Conservation (phyloP, 1,140 invertebrate genomes). For the Stenopsyche tienmushanensis region DNA sequence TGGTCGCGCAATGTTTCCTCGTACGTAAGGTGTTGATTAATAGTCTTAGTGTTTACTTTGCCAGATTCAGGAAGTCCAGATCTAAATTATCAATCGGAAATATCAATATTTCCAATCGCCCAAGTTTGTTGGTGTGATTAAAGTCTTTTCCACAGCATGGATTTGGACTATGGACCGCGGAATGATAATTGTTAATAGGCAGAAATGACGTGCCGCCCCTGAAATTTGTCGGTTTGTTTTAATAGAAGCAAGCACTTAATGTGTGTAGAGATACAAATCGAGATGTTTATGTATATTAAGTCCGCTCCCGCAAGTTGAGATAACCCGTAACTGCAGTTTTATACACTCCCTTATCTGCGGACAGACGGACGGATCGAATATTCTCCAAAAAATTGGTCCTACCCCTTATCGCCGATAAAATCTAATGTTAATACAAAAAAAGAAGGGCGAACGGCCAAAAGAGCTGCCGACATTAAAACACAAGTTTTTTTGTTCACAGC, state of each 20-base stretch:
- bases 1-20: background rate
- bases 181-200: background rate
- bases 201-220: background rate
- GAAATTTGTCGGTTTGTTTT: constrained; percentile 11
- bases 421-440: constrained; percentile 17
- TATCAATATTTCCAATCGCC: too few relatives aligned
- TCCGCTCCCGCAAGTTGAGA: constrained; percentile 16
- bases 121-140: background rate
- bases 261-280: constrained; percentile 34
- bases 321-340: constrained; percentile 35
- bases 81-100: too few relatives aligned
- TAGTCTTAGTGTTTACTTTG: background rate
- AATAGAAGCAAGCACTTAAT: constrained; percentile 29
- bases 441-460: constrained; percentile 9
- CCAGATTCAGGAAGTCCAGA: too few relatives aligned
- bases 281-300: constrained; percentile 32
- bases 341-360: constrained; percentile 20
- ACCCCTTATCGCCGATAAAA: constrained; percentile 2
- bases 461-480: constrained; percentile 12
- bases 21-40: background rate
- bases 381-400: constrained; percentile 1
- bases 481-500: constrained; percentile 19
- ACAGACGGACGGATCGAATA: constrained; percentile 1
- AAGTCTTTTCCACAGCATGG: background rate
- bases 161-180: background rate